A percentile compares a stretch with the other conserved stretches of the same genome.
These are phyloP conservation scores for Hemibagrus guttatus DNA, from an alignment of 2,797 vertebrate species.

Conservation along the genomic window DNA sequence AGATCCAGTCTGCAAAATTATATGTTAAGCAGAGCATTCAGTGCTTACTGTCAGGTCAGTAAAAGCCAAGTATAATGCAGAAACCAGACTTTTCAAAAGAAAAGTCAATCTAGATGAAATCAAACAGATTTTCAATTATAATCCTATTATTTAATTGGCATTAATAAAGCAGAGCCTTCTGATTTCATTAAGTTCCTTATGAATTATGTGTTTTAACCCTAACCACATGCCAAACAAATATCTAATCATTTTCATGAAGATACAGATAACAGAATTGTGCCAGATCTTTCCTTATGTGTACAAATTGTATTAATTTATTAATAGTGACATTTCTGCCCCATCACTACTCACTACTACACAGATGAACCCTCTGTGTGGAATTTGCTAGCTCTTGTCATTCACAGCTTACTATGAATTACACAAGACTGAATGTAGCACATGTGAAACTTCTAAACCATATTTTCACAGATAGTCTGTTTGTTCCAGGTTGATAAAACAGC, in stretches of 20 bases:
- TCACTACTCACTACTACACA: neutral
- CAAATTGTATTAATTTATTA: neutral
- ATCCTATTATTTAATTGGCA: neutral
- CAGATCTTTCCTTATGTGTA: neutral
- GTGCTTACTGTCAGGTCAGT: neutral
- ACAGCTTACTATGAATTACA: neutral
- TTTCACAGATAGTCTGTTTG: conserved; percentile 14
- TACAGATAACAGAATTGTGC: neutral
- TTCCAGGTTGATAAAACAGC: conserved; percentile 19
- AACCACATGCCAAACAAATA: neutral
- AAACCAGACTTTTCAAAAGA: neutral
- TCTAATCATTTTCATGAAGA: neutral
- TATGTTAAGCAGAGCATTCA: neutral
- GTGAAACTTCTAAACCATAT: neutral
- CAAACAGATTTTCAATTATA: neutral
- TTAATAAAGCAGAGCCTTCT: neutral
- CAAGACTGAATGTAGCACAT: neutral
- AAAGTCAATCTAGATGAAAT: neutral
- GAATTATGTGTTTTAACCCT: neutral
- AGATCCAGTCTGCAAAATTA: neutral
- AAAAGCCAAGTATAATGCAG: neutral
- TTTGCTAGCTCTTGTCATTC: neutral
- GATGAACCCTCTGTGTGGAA: neutral
- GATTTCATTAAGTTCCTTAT: neutral
- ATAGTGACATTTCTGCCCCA: neutral